phyloP scores from a whole-genome alignment of 2,113 vertebrate genomes.

The Chlorodrepanis virens region DNA sequence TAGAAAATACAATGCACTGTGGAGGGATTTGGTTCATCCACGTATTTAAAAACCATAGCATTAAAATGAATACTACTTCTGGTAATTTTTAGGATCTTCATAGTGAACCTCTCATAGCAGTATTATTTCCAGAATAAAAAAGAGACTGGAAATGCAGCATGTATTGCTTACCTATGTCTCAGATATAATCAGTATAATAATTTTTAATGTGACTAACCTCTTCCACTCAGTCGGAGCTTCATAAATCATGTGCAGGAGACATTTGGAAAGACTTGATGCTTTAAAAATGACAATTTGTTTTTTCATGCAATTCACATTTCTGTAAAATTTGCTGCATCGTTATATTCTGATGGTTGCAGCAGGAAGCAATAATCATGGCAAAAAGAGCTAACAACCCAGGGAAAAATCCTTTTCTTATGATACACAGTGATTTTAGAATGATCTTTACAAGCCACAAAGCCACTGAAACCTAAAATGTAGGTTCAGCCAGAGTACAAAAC shows the following conservation, averaged over 20 bases:
- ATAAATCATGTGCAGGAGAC: background rate
- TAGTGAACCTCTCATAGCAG: background rate
- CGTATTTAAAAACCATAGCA: background rate
- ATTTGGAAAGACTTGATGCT: background rate
- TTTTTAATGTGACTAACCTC: background rate
- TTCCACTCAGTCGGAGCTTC: background rate
- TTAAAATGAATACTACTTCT: background rate
- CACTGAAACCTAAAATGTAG: background rate
- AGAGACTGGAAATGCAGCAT: background rate
- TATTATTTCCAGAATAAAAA: background rate
- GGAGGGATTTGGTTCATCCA: background rate
- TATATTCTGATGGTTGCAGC: background rate
- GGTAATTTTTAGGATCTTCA: background rate
- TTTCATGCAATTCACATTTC: background rate
- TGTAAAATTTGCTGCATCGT: background rate
- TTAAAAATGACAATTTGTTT: background rate
- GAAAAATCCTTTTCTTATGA: background rate
- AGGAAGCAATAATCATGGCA: constrained; percentile 6
- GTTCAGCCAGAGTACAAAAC: background rate
- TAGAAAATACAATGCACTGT: background rate
- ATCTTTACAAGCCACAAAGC: background rate
- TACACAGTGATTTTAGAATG: background rate
- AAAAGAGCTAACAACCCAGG: background rate
- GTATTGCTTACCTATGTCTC: background rate
- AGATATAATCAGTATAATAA: background rate